These are phyloP conservation scores for Narcine bancroftii DNA, from an alignment of 2,113 vertebrate species.

Conservation along the genomic window DNA sequence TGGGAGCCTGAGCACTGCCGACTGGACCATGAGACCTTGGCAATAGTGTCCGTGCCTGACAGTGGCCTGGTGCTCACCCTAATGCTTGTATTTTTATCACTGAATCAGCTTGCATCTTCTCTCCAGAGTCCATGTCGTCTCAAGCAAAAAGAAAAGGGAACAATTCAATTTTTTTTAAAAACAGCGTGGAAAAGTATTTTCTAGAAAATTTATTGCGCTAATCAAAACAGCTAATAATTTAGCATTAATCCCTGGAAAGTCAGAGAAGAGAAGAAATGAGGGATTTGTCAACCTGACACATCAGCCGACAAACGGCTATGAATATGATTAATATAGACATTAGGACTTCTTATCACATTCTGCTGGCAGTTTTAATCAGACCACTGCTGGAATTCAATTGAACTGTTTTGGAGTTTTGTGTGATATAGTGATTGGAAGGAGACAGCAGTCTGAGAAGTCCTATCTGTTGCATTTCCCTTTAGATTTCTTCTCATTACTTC, in stretches of 20 bases:
- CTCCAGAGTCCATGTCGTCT: background rate
- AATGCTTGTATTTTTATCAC: background rate
- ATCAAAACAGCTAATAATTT: background rate
- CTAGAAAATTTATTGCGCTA: background rate
- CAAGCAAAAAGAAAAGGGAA: background rate
- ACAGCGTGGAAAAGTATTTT: background rate
- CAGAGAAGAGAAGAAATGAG: slow-evolving; percentile 3
- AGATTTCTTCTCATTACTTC: slow-evolving; percentile 66
- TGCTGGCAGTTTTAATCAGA: slow-evolving; percentile 72
- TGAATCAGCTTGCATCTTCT: background rate
- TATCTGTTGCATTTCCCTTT: slow-evolving; percentile 40
- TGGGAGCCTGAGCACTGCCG: background rate
- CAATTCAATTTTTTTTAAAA: background rate
- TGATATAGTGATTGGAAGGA: slow-evolving; percentile 78
- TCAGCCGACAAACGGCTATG: slow-evolving; percentile 74
- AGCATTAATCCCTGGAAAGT: background rate
- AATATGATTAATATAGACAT: slow-evolving; percentile 81
- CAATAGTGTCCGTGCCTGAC: background rate
- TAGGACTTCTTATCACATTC: slow-evolving; percentile 77
- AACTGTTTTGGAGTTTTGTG: slow-evolving; percentile 67
- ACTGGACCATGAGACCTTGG: background rate
- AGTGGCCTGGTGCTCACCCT: background rate
- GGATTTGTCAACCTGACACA: slow-evolving; percentile 51
- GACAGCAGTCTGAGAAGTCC: slow-evolving; percentile 73
- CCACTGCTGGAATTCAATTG: slow-evolving; percentile 68